A percentile compares a stretch with the other conserved stretches of the same genome.
These are phyloP conservation scores for Megalopta genalis DNA, from an alignment of 1,140 invertebrate species.

Conservation along the genomic window DNA sequence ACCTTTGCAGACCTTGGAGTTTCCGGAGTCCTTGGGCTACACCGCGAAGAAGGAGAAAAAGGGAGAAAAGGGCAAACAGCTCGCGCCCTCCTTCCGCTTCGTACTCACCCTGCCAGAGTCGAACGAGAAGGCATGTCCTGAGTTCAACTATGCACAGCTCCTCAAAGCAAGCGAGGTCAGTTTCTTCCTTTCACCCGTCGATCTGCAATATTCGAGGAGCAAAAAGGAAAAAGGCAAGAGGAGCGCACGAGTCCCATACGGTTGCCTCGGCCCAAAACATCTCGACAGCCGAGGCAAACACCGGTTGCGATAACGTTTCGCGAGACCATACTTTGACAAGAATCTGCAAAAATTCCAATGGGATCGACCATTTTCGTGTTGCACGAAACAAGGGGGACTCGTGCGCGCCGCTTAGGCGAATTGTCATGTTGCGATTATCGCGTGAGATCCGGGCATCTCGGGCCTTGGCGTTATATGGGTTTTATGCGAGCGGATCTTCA, in stretches of 20 bases:
- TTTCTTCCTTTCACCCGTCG: slow-evolving; percentile 54
- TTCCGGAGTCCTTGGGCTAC: slow-evolving; percentile 73
- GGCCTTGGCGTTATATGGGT: background rate
- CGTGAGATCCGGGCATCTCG: background rate
- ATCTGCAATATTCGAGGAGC: background rate
- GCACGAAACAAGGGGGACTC: slow-evolving; percentile 9
- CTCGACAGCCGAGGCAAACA: background rate
- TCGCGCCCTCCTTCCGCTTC: slow-evolving; percentile 82
- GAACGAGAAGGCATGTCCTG: slow-evolving; percentile 84
- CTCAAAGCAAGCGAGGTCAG: slow-evolving; percentile 83
- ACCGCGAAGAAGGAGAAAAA: slow-evolving; percentile 78
- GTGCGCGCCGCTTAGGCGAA: slow-evolving; percentile 11
- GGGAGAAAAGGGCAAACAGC: slow-evolving; percentile 78
- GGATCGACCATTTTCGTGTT: slow-evolving; percentile 41
- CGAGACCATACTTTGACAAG: slow-evolving; percentile 31
- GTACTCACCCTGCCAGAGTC: slow-evolving; percentile 82
- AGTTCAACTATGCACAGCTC: slow-evolving; percentile 84
- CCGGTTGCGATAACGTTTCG: slow-evolving; percentile 12
- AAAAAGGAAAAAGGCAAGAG: background rate
- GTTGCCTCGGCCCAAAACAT: slow-evolving; percentile 23
- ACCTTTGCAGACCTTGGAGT: slow-evolving; percentile 77
- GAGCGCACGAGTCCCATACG: slow-evolving; percentile 26
- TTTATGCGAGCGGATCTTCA: background rate
- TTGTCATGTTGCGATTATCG: slow-evolving; percentile 31
- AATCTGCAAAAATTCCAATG: slow-evolving; percentile 49